Conservation (phyloP, 2,797 vertebrate genomes). For the Orientallactaga sibirica region DNA sequence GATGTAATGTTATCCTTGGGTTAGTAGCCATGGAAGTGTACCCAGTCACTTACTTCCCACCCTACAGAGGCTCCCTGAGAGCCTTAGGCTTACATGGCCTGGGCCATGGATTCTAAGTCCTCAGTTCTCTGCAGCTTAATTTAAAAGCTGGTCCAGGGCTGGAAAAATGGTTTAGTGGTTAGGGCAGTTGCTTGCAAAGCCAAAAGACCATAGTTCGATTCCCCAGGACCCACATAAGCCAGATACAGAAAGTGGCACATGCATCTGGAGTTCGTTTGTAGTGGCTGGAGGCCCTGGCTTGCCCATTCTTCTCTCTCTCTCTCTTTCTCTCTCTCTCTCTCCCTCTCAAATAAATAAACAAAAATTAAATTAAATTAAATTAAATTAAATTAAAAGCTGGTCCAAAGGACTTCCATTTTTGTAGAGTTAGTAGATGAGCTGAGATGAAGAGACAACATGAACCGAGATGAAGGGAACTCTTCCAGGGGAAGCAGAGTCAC, state of each 20-base stretch:
- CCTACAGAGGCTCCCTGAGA: background rate
- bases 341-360: too few relatives aligned
- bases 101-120: background rate
- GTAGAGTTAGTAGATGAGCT: background rate
- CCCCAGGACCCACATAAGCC: too few relatives aligned
- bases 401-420: background rate
- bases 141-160: background rate
- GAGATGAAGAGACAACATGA: background rate
- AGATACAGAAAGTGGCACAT: too few relatives aligned
- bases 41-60: background rate
- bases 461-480: background rate
- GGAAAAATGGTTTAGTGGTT: too few relatives aligned
- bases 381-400: background rate
- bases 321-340: too few relatives aligned
- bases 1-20: background rate
- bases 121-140: background rate
- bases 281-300: too few relatives aligned
- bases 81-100: background rate
- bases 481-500: background rate
- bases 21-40: background rate
- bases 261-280: too few relatives aligned
- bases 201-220: too few relatives aligned
- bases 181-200: too few relatives aligned
- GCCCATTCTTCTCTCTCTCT: too few relatives aligned
- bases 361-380: too few relatives aligned